Percentiles rank a stretch among this genome's conserved stretches.
These are phyloP conservation scores for Epirrhoe alternata DNA, from an alignment of 2,888 invertebrate genomes.

Conservation along the genomic window DNA sequence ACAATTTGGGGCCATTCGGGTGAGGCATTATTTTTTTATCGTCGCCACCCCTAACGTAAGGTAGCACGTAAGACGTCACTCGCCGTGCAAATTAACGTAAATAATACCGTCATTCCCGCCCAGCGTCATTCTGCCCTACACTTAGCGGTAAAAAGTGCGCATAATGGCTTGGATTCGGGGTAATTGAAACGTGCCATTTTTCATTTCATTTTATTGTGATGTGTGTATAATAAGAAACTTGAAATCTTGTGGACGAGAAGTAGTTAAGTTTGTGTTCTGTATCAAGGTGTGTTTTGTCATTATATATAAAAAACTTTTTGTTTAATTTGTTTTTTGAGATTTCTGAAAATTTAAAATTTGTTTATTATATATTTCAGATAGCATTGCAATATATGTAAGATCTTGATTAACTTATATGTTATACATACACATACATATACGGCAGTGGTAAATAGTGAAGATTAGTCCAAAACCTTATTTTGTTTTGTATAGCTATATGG, in stretches of 20 bases:
- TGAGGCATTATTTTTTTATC: slow-evolving; percentile 32
- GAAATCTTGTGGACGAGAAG: background rate
- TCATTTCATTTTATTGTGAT: slow-evolving; percentile 12
- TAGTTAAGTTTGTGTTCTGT: too few species aligned
- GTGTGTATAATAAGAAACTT: background rate
- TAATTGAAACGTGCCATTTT: slow-evolving; percentile 31
- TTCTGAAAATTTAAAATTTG: too few species aligned
- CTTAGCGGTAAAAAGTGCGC: slow-evolving; percentile 71
- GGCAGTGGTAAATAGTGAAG: too few species aligned
- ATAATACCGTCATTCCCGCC: slow-evolving; percentile 81
- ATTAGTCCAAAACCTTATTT: background rate
- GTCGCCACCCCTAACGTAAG: slow-evolving; percentile 60
- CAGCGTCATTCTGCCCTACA: slow-evolving; percentile 70
- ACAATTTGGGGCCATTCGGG: slow-evolving; percentile 32
- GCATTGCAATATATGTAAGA: too few species aligned
- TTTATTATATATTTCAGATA: too few species aligned
- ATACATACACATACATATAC: too few species aligned
- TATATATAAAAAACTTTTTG: too few species aligned
- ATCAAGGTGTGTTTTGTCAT: too few species aligned
- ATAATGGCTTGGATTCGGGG: slow-evolving; percentile 47
- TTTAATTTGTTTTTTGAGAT: too few species aligned
- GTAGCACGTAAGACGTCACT: slow-evolving; percentile 81
- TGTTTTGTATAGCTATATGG: background rate
- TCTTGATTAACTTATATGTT: too few species aligned
- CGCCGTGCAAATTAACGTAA: slow-evolving; percentile 83